A percentile compares a stretch with the other conserved stretches of the same genome.
phyloP scores from a whole-genome alignment of 1,140 invertebrate genomes.

The Plutomurus gul region DNA sequence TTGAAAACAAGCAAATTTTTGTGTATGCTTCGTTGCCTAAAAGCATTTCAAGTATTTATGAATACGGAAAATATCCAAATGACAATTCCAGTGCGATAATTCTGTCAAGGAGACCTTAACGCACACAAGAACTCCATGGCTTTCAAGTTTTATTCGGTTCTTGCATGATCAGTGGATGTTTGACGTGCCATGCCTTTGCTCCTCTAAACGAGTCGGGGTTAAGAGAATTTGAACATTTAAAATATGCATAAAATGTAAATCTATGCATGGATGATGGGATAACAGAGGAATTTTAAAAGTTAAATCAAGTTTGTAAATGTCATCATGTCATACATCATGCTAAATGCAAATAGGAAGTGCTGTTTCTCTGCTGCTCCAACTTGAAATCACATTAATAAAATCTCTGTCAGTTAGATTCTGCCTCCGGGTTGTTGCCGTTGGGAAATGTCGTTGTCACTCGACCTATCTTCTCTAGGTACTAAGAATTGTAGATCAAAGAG shows the following conservation, averaged over 20 bases:
- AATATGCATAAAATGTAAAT: slow-evolving; percentile 27
- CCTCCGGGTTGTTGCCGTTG: not conserved
- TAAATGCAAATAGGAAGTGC: not conserved
- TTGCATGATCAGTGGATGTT: not conserved
- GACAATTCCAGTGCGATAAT: not conserved
- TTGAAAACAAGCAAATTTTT: not conserved
- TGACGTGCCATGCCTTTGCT: not conserved
- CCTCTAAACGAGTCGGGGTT: too few relatives aligned
- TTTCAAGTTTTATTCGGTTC: not conserved
- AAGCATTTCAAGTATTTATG: not conserved
- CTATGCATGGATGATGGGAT: not conserved
- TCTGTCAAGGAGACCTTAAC: slow-evolving; percentile 2
- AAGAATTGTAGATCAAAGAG: not conserved
- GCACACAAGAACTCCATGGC: not conserved
- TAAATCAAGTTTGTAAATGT: slow-evolving; percentile 18
- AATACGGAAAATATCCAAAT: not conserved
- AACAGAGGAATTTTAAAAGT: slow-evolving; percentile 1
- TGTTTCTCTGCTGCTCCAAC: not conserved
- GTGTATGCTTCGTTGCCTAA: not conserved
- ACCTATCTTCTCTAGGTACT: not conserved
- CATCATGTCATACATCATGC: slow-evolving; percentile 16
- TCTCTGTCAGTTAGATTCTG: not conserved
- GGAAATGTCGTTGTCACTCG: slow-evolving; percentile 2
- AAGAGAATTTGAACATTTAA: too few relatives aligned
- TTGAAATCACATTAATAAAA: slow-evolving; percentile 20